phyloP scores from a whole-genome alignment of 2,797 vertebrate genomes.

The Gymnodraco acuticeps region DNA sequence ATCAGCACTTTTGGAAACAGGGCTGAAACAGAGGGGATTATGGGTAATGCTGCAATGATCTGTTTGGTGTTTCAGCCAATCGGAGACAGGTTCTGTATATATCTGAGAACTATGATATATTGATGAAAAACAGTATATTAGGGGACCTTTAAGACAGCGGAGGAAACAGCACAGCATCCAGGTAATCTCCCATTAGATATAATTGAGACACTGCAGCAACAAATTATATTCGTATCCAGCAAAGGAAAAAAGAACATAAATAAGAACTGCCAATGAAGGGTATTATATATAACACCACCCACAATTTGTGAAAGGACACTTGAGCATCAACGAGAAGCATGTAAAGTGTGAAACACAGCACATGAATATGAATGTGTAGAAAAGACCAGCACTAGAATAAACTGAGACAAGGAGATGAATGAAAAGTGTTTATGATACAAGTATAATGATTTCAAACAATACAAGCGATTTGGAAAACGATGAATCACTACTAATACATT shows the following conservation, averaged over 20 bases:
- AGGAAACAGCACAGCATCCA: constrained; percentile 34
- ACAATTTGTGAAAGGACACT: constrained; percentile 44
- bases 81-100: too few relatives aligned
- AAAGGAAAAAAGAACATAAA: constrained; percentile 39
- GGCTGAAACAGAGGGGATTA: too few relatives aligned
- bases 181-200: constrained; percentile 44
- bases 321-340: constrained; percentile 23
- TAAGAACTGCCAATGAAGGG: constrained; percentile 47
- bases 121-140: too few relatives aligned
- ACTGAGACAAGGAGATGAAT: constrained; percentile 20
- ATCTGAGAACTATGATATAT: too few relatives aligned
- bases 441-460: background rate
- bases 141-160: background rate
- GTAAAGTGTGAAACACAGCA: constrained; percentile 32
- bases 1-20: too few relatives aligned
- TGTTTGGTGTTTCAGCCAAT: too few relatives aligned
- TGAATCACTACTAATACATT: background rate
- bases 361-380: constrained; percentile 34
- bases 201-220: constrained; percentile 40
- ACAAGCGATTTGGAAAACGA: background rate
- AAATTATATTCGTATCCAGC: constrained; percentile 50
- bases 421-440: background rate
- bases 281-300: constrained; percentile 47
- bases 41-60: too few relatives aligned
- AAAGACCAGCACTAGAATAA: constrained; percentile 25